Conservation (phyloP, 1,140 invertebrate species). For the Mizuhopecten yessoensis region DNA sequence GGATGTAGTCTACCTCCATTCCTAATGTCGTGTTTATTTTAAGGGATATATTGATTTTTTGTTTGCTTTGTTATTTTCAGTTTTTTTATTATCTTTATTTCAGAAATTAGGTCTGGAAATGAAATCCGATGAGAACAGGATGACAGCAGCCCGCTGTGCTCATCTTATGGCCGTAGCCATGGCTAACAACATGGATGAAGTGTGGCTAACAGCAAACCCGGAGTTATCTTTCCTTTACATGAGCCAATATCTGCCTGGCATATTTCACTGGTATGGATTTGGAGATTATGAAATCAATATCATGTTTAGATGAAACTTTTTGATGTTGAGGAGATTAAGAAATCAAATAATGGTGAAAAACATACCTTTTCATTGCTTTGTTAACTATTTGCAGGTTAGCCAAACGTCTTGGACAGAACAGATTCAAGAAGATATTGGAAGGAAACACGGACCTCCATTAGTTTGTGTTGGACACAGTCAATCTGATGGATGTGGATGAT, state of each 20-base stretch:
- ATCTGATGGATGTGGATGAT: no score
- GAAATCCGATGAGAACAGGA: constrained; percentile 80
- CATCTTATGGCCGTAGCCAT: constrained; percentile 89
- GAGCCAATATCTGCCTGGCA: constrained; percentile 65
- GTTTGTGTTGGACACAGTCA: no score
- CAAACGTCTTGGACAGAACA: neutral
- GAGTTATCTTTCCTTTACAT: constrained; percentile 85
- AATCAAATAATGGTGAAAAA: no score
- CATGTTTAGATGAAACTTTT: no score
- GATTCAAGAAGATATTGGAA: neutral
- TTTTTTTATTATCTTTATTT: constrained; percentile 48
- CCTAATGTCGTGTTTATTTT: no score
- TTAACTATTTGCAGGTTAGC: neutral
- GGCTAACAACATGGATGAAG: constrained; percentile 89
- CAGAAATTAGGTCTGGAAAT: constrained; percentile 65
- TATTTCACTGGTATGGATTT: constrained; percentile 59
- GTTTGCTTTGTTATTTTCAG: no score
- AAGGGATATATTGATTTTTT: no score
- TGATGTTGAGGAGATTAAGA: no score
- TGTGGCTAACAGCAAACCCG: constrained; percentile 89
- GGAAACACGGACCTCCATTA: neutral
- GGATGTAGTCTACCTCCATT: no score
- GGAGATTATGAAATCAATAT: neutral
- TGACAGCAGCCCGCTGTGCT: constrained; percentile 89
- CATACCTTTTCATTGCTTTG: no score